Base-by-base conservation (phyloP, 1,140 invertebrate species). In the Hydropsyche tenuis region DNA sequence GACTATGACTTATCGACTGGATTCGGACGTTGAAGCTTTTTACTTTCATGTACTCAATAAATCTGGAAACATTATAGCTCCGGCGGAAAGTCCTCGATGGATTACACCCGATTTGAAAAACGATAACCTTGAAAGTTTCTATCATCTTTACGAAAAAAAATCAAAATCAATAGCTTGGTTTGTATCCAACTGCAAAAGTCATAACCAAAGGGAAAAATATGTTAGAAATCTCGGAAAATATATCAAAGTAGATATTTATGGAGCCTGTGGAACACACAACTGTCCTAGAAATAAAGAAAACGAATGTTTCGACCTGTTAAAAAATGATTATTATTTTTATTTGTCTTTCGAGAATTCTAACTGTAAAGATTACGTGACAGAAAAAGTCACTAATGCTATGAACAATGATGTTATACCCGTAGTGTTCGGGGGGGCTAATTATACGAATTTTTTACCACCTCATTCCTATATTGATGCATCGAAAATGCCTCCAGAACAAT, bases 211-310 rank as follows among this genome's bases (percentile, higher is more conserved):
- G 6, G 83, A 89, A 76, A 69, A 81, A 5, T 85, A 87, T 72
- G 88, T 87, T 0, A 76, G 79, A 16, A 81, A 88, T 75, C 80
- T 92, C 5, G 78, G 84, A 62, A 82, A 88, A 48, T 84, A 85
- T 73, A 85, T 92, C 11, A 37, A 80, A 3, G 86, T 93, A 12
- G 90, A 93, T 79, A 85, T 91, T 23, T 93, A 88, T 78, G 91
- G 91, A 11, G 80, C 79, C 1, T 93, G 91, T 78, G 86, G 86
- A 4, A 69, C 51, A 0, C 73, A 81, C 0, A 65, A 79, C 66
- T 80, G 85, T 72, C 73, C 78, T 0, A 78, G 77, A n/a, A 46
- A 79, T 53, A 79, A 79, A 0, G 81, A 82, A 62, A 75, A 79
- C 0, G 75, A 73, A 27, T 86, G 85, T 45, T 84, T 84, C 37